phyloP scores from a whole-genome alignment of 1,140 invertebrate genomes.

The Eulimnadia texana region DNA sequence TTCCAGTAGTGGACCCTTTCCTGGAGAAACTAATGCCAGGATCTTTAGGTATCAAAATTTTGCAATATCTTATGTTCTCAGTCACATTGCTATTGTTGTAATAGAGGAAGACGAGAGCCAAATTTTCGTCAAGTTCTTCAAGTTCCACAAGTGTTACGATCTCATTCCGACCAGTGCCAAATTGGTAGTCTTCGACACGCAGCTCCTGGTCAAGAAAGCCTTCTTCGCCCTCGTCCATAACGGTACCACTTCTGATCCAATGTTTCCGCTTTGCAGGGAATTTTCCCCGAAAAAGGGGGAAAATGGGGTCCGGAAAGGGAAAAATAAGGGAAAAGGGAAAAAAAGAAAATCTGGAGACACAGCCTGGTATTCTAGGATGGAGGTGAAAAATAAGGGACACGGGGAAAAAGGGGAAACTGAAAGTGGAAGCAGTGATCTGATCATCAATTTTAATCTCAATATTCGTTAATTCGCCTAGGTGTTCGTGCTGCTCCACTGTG shows the following conservation, averaged over 20 bases:
- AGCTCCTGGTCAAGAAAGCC: slow-evolving; percentile 94
- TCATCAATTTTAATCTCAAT: neutral
- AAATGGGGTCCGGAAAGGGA: no score
- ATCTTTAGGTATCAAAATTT: slow-evolving; percentile 51
- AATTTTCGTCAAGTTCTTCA: slow-evolving; percentile 97
- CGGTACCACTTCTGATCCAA: slow-evolving; percentile 50
- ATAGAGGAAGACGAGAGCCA: slow-evolving; percentile 90
- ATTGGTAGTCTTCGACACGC: slow-evolving; percentile 98
- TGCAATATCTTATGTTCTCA: neutral
- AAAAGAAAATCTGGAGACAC: no score
- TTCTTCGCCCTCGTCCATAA: slow-evolving; percentile 98
- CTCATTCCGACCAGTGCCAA: slow-evolving; percentile 97
- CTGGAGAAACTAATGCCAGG: slow-evolving; percentile 70
- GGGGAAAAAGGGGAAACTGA: no score
- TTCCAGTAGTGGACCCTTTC: slow-evolving; percentile 75
- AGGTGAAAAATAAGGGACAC: no score
- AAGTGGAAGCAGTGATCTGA: neutral
- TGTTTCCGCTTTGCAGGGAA: neutral
- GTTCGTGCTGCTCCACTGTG: slow-evolving; percentile 94
- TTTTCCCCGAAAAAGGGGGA: neutral
- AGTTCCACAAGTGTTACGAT: slow-evolving; percentile 98
- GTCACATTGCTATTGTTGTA: neutral
- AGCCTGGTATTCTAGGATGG: no score
- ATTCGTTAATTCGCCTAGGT: slow-evolving; percentile 35
- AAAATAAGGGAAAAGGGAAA: no score